Base-by-base conservation (phyloP, 2,797 vertebrate species). In the Propithecus perrieri region DNA sequence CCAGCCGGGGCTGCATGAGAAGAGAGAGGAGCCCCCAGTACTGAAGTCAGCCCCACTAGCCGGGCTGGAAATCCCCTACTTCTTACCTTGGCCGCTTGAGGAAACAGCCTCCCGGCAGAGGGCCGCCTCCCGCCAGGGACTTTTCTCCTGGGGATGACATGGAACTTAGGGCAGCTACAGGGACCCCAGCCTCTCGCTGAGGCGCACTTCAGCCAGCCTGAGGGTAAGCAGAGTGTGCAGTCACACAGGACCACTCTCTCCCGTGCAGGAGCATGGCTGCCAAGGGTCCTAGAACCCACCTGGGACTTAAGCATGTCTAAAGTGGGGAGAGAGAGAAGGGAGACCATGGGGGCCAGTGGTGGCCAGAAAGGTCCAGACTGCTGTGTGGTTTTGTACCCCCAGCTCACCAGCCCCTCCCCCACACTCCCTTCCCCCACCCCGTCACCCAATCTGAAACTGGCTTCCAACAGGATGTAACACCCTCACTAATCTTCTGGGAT, bases 11-110 rank as follows among this genome's bases (percentile, higher is more conserved):
- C 83, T 76, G 43, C 91, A 74, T 41, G 57, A 90, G 85, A 96
- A 85, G 92, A 63, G 74, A 97, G 86, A 96, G 96, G 95, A 97
- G 91, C 95, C 97, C 97, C 97, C 86, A 94, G 91, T 69, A 87
- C 88, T 96, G 78, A 92, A 93, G 75, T 94, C 96, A 96, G 96
- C 89, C 86, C 92, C 55, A 1, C 4, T 67, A 84, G 76, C 84
- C 85, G 72, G 85, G 41, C 80, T 98, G 98, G 98, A 98, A 98
- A 97, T 97, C 96, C 98, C 98, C 98, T 78, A 97, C 97, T 98
- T 97, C 97, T 98, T 97, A 98, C 98, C 97, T 98, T 98, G 98
- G 98, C 96, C 7, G 53, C 95, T 97, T 97, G 97, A 98, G 98
- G 98, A 97, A 97, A 97, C 97, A 88, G 97, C 94, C 96, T 98